Base-by-base conservation (phyloP, 1,140 invertebrate genomes). In the Drosophila pseudoobscura region DNA sequence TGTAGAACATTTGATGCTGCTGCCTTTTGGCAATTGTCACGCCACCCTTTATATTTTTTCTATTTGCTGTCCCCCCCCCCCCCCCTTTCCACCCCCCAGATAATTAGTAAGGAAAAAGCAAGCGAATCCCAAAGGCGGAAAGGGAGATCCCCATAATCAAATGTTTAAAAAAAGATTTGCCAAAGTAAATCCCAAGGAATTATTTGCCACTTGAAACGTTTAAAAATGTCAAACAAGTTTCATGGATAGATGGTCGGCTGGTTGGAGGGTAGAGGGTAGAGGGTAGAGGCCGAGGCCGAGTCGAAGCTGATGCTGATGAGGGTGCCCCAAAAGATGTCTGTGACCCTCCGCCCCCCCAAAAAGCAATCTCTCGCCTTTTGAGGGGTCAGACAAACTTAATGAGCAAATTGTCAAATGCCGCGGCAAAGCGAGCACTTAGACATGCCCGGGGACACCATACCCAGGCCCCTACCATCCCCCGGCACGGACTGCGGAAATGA, bases 351-450 rank as follows among this genome's bases (percentile, higher is more conserved):
- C 11, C 29, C 13, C n/a, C 26, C 29, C 15, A 39, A 11, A 39
- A 39, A 39, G 35, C 35, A 39, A 39, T 39, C 35, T 39, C 13
- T 50, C 22, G 45, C 41, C 17, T 31, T 24, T 66, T 47, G 63
- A 65, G 82, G 71, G 83, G 72, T 78, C 87, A 90, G 78, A 90
- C 88, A 90, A 90, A 87, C 82, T 90, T 90, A 90, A 90, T 90
- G 87, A 90, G 87, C 80, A 90, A 90, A 90, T 90, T 90, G 87
- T 90, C 87, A 90, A 90, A 90, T 83, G 84, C 84, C 84, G 84
- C 72, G 84, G 83, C 78, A 83, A 88, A 83, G 78, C 82, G 80
- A 56, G 83, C 82, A 85, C 82, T 85, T 85, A 85, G 77, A 85
- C 82, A 85, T 85, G 82, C 79, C 79, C 69, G 55, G 76, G 55